Evolutionary conservation across 2,797 vertebrate genomes (phyloP).

Genomic region (Phoebastria nigripes): DNA sequence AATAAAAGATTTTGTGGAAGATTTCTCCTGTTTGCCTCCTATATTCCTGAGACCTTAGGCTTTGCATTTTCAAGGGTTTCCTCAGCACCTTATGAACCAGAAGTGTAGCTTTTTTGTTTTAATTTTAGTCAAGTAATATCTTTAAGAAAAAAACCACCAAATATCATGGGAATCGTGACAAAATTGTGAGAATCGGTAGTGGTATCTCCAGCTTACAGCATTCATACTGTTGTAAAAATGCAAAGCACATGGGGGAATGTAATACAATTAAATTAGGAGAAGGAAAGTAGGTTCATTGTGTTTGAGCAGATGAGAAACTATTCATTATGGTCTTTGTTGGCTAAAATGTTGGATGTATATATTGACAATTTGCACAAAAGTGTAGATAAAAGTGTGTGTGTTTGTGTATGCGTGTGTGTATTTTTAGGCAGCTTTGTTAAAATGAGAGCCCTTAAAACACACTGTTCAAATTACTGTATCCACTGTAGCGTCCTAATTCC

Average conservation of each 20-base stretch:
- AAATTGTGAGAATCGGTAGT: neutral
- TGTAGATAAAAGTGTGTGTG: neutral
- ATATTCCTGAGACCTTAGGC: neutral
- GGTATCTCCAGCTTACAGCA: neutral
- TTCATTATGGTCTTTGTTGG: neutral
- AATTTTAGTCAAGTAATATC: neutral
- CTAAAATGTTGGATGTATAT: neutral
- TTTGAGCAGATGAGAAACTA: neutral
- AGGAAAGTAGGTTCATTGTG: neutral
- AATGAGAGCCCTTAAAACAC: neutral
- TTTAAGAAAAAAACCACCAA: neutral
- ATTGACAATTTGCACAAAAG: neutral
- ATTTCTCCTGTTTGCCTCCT: neutral
- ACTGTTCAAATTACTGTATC: neutral
- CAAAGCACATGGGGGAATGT: neutral
- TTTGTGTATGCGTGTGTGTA: neutral
- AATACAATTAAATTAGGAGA: neutral
- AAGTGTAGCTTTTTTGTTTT: neutral
- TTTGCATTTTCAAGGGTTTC: neutral
- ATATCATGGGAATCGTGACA: neutral
- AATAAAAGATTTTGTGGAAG: neutral
- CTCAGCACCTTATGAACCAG: neutral
- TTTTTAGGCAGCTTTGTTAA: neutral
- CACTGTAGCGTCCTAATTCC: neutral
- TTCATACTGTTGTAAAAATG: conserved; percentile 9